Evolutionary conservation across 2,888 invertebrate species (phyloP), one percentile per base, ranked within the genome.

Genomic region (Hirtodrosophila confusa): DNA sequence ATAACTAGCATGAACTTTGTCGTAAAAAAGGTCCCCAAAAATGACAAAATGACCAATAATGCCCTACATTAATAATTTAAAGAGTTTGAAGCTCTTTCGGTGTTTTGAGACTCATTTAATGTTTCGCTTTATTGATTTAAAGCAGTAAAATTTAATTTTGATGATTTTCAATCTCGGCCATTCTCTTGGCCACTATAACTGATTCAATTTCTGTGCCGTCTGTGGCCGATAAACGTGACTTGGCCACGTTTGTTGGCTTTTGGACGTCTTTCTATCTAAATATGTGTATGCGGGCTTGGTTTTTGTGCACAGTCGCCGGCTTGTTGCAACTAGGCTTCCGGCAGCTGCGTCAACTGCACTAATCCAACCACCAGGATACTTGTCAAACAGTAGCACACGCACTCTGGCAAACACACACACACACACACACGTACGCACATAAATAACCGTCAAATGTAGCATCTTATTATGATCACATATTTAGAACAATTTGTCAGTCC

Each of bases 141-240:
- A 27, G 17, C 8, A 7, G 11, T 39, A 11, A 35, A 64, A 57
- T 50, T 64, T 45, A 35, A 65, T 65, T 65, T 41, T 39, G 11
- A 41, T 47, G 37, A 49, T 57, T 57, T 54, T n/a, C 27, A n/a
- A 12, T 41, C 11, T 49, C 9, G 11, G 51, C 17, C 8, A 37
- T 33, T 9, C 27, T 17, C 8, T 29, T 12, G 5, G 8, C 9
- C 12, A 23, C 35, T 53, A 44, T 24, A 62, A 67, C 47, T 56
- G 55, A 51, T 56, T 56, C 71, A 82, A 75, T 65, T 63, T 50
- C 29, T 50, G 23, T 24, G n/a, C 40, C 29, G 47, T 39, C 58
- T 83, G 86, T 83, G 86, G 70, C 64, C 74, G 56, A 76, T 61
- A 86, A 83, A 80, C 85, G 85, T 82, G 80, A 86, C 78, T 84